Evolutionary conservation across 2,888 invertebrate species (phyloP).

Genomic region (Lepidochrysops patricia): DNA sequence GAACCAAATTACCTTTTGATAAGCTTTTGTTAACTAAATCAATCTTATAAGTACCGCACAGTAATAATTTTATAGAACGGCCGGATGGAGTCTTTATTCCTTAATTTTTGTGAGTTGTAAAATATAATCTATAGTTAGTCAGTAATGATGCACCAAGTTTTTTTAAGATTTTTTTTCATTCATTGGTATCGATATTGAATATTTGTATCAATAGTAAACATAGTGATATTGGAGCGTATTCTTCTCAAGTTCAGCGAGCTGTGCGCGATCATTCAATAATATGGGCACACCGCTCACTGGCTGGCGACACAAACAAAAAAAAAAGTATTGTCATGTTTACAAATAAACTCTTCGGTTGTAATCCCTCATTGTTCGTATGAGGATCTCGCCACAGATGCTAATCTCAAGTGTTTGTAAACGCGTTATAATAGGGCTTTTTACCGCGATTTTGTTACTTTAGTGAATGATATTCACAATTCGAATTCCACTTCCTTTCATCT

Average conservation of each 20-base stretch:
- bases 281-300: slow-evolving; percentile 25
- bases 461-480: slow-evolving; percentile 29
- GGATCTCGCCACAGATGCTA: slow-evolving; percentile 68
- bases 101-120: too few species aligned
- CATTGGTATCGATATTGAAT: background rate
- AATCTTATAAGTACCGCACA: background rate
- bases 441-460: slow-evolving; percentile 49
- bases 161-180: too few species aligned
- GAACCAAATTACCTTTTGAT: background rate
- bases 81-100: too few species aligned
- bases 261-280: slow-evolving; percentile 59
- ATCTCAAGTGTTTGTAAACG: slow-evolving; percentile 74
- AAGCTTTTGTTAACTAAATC: background rate
- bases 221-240: slow-evolving; percentile 24
- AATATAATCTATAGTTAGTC: too few species aligned
- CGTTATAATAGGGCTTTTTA: slow-evolving; percentile 64
- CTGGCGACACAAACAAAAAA: slow-evolving; percentile 57
- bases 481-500: slow-evolving; percentile 7
- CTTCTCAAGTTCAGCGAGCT: slow-evolving; percentile 60
- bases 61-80: background rate
- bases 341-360: slow-evolving; percentile 70
- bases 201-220: background rate
- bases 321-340: slow-evolving; percentile 64
- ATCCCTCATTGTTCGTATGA: slow-evolving; percentile 60
- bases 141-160: too few species aligned